These are phyloP conservation scores for Tiliqua scincoides DNA, from an alignment of 2,113 vertebrate genomes.

Conservation along the genomic window DNA sequence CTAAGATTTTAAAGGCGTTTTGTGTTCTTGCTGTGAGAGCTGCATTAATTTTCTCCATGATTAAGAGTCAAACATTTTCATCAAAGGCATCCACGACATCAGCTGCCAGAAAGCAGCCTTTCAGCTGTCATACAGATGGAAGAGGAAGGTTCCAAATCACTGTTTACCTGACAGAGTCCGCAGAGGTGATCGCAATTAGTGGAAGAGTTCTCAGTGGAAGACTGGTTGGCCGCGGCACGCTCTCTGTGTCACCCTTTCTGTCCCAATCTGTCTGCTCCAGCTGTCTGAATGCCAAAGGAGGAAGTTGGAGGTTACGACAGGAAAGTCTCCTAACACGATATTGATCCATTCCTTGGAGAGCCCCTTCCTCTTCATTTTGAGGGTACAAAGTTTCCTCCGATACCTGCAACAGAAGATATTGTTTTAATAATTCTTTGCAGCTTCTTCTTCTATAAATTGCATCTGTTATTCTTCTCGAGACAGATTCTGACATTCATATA, in stretches of 20 bases:
- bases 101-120: neutral
- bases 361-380: conserved; percentile 76
- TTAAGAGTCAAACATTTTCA: neutral
- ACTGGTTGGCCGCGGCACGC: conserved; percentile 82
- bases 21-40: neutral
- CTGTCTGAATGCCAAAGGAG: conserved; percentile 91
- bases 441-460: neutral
- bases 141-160: neutral
- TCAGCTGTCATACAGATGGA: neutral
- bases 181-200: conserved; percentile 92
- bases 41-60: neutral
- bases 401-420: conserved; percentile 69
- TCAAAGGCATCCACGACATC: neutral
- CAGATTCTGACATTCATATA: neutral
- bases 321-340: conserved; percentile 90
- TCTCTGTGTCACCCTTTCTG: conserved; percentile 80
- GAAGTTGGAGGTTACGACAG: conserved; percentile 87
- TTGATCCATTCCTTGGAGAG: conserved; percentile 83
- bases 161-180: conserved; percentile 89
- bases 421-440: neutral
- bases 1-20: neutral
- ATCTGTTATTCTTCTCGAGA: neutral
- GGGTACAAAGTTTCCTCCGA: conserved; percentile 84
- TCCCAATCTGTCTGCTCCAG: conserved; percentile 90
- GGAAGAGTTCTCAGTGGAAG: conserved; percentile 89